Conservation (phyloP, 2,888 invertebrate species). For the Hyposoter didymator region DNA sequence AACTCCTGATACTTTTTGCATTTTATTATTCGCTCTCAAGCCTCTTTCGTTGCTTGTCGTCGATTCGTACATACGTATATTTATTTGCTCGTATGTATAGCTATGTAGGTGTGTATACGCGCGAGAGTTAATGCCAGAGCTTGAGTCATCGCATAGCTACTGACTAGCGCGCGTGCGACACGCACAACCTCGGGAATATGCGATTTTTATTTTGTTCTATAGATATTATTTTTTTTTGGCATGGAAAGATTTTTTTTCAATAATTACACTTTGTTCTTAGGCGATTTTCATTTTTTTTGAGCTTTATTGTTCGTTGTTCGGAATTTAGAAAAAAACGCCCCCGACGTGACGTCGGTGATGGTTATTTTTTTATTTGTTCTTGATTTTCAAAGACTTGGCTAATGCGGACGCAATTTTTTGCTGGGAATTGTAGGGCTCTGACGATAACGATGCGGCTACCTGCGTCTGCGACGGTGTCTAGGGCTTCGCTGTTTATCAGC, state of each 20-base stretch:
- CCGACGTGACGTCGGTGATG: no score
- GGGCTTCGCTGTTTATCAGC: no score
- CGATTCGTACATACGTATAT: not conserved
- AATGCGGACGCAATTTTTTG: no score
- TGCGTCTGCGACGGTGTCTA: no score
- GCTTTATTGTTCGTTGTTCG: not conserved
- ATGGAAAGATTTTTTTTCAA: not conserved
- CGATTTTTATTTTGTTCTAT: slow-evolving; percentile 6
- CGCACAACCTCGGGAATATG: slow-evolving; percentile 54
- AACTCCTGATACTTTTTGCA: not conserved
- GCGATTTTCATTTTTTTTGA: not conserved
- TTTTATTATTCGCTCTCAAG: not conserved
- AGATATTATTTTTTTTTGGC: not conserved
- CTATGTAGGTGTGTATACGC: not conserved
- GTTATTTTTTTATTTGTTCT: no score
- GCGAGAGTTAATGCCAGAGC: slow-evolving; percentile 54
- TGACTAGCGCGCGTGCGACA: slow-evolving; percentile 60
- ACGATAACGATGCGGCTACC: no score
- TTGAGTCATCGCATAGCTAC: slow-evolving; percentile 60
- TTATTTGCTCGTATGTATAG: not conserved
- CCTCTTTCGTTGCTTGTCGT: not conserved
- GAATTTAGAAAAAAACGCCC: not conserved
- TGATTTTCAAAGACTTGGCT: no score
- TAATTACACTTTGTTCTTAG: not conserved
- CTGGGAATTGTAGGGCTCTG: no score